A percentile compares a stretch with the other conserved stretches of the same genome.
These are phyloP conservation scores for Pluvialis apricaria DNA, from an alignment of 2,113 vertebrate genomes.

Conservation along the genomic window DNA sequence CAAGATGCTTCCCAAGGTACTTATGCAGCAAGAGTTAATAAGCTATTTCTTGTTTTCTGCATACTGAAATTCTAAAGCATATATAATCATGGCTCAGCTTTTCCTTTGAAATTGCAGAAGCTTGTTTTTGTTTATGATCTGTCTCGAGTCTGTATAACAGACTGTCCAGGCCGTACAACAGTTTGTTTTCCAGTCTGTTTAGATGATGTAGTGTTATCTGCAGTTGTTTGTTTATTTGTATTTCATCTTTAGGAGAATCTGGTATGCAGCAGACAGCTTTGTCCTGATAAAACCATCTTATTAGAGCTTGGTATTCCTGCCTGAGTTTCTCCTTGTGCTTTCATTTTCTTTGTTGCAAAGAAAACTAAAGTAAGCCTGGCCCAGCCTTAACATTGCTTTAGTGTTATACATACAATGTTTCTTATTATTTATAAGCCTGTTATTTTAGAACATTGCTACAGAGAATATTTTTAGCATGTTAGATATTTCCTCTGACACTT, in stretches of 20 bases:
- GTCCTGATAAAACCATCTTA: slow-evolving; percentile 39
- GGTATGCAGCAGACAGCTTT: slow-evolving; percentile 30
- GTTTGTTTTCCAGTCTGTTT: slow-evolving; percentile 58
- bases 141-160: slow-evolving; percentile 21
- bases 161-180: slow-evolving; percentile 35
- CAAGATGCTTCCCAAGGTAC: neutral
- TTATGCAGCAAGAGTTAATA: neutral
- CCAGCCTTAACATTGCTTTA: neutral
- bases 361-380: neutral
- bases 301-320: slow-evolving; percentile 13
- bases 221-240: slow-evolving; percentile 59
- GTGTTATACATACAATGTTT: neutral
- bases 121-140: slow-evolving; percentile 45
- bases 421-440: neutral
- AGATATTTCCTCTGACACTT: neutral
- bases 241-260: slow-evolving; percentile 53
- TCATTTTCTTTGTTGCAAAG: neutral
- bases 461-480: neutral
- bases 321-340: neutral
- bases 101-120: slow-evolving; percentile 21
- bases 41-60: neutral
- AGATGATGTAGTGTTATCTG: slow-evolving; percentile 27
- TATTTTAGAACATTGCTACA: neutral
- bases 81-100: neutral
- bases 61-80: neutral